phyloP scores from a whole-genome alignment of 1,140 invertebrate species.

The Drosophila oshimai region DNA sequence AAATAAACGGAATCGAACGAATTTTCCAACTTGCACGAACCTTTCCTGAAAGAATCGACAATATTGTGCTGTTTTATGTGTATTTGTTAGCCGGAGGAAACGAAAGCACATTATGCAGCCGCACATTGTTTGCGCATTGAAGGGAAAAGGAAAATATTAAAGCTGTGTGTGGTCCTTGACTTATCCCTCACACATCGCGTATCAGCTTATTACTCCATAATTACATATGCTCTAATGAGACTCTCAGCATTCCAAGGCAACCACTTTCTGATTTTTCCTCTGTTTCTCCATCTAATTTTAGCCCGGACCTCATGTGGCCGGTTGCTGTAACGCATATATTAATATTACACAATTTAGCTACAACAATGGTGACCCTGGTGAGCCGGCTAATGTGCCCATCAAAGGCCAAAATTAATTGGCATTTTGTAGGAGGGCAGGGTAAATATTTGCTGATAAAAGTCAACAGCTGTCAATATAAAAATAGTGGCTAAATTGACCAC shows the following conservation, averaged over 20 bases:
- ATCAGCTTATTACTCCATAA: conserved; percentile 31
- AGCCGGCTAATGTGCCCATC: conserved; percentile 52
- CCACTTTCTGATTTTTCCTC: conserved; percentile 2
- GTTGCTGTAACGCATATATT: conserved; percentile 22
- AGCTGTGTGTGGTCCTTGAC: conserved; percentile 16
- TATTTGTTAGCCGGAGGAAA: conserved; percentile 52
- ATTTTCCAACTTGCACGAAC: background rate
- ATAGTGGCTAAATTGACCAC: conserved; percentile 3
- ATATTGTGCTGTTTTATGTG: conserved; percentile 60
- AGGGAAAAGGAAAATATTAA: conserved; percentile 22
- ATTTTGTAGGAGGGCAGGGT: conserved; percentile 39
- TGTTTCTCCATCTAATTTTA: conserved; percentile 56
- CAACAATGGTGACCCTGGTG: conserved; percentile 45
- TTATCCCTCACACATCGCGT: conserved; percentile 5
- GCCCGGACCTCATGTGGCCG: conserved; percentile 47
- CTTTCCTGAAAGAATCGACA: conserved; percentile 30
- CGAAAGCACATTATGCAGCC: conserved; percentile 69
- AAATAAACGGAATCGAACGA: conserved; percentile 22
- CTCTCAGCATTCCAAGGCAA: conserved; percentile 6
- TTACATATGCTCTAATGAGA: conserved; percentile 48
- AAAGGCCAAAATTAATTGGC: conserved; percentile 68
- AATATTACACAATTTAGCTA: conserved; percentile 28
- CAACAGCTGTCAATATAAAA: conserved; percentile 29
- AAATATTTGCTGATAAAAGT: conserved; percentile 41
- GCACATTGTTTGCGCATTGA: conserved; percentile 59